These are phyloP conservation scores for Chesias legatella DNA, from an alignment of 2,888 invertebrate genomes.

Conservation along the genomic window DNA sequence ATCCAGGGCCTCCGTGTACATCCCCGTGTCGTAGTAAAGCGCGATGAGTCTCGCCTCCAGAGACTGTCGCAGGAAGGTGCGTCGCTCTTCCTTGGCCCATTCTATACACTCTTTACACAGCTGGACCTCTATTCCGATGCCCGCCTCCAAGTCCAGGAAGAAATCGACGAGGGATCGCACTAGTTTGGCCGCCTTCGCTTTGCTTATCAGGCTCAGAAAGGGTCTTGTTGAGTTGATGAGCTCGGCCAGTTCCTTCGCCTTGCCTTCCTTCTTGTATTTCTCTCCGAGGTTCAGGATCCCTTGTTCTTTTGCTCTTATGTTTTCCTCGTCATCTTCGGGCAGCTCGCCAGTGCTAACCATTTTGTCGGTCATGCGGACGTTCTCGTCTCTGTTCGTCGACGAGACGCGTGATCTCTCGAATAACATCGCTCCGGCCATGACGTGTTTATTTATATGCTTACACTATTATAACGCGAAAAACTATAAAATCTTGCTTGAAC, in stretches of 20 bases:
- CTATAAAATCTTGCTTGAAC: conserved; percentile 64
- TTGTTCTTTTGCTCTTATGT: conserved; percentile 94
- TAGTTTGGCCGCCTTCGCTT: conserved; percentile 99
- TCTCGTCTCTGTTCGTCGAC: conserved; percentile 87
- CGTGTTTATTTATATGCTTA: conserved; percentile 75
- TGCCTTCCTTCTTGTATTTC: conserved; percentile 94
- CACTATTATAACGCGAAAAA: conserved; percentile 62
- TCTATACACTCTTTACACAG: conserved; percentile 98
- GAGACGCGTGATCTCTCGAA: conserved; percentile 91
- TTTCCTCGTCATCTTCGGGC: conserved; percentile 92
- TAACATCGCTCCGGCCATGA: conserved; percentile 95
- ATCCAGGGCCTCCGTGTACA: conserved; percentile 92
- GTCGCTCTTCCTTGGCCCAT: conserved; percentile 98
- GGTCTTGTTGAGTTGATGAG: conserved; percentile 97
- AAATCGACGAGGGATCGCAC: conserved; percentile 98
- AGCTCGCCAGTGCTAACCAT: conserved; percentile 88
- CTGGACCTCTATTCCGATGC: conserved; percentile 96
- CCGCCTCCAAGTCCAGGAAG: conserved; percentile 97
- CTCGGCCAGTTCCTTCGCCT: conserved; percentile 94
- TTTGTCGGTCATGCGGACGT: conserved; percentile 86
- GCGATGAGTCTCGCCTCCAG: conserved; percentile 97
- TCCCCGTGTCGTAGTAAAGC: conserved; percentile 94
- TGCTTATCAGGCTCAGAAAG: conserved; percentile 96
- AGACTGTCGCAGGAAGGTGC: conserved; percentile 97
- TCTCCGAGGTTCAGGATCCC: conserved; percentile 96